Evolutionary conservation across 2,888 invertebrate genomes (phyloP), one percentile per base, ranked within the genome.

Genomic region (Platycnemis pennipes): DNA sequence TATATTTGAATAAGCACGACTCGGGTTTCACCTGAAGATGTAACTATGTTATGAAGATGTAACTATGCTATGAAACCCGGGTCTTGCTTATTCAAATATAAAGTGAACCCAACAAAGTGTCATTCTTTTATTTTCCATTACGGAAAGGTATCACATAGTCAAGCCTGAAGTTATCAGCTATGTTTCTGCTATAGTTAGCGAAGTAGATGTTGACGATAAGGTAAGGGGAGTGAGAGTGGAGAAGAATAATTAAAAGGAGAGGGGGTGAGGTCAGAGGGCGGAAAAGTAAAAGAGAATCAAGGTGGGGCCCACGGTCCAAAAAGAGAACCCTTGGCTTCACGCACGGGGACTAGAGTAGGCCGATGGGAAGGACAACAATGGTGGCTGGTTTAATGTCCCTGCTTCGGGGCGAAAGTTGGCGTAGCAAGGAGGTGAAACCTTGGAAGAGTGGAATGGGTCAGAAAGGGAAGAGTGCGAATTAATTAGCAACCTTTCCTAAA

Each of bases 401-500:
- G 44, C 89, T 56, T 22, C 31, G 26, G n/a, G 26, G 63, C 63
- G 63, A 44, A 44, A 26, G 87, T 45, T 19, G 87, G 8, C 19
- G 87, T 45, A 4, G 87, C 45, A n/a, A n/a, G n/a, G 26, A 45
- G 46, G 45, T 26, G 63, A 44, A 37, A 44, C 56, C 22, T 13
- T 11, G 44, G 19, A 56, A 56, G 89, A 42, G 42, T 37, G 56
- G 37, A 26, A 53, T 37, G 53, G 89, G 89, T 19, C 56, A 56
- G 56, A 42, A 26, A n/a, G 87, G 13, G 91, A 26, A 69, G 45
- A 63, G 63, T 69, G 91, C 91, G 91, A 91, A 91, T 69, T 91
- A 91, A 91, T 91, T 91, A 91, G 91, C 91, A 91, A 91, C 91
- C 91, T 91, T 91, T 69, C 69, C 91, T 91, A 91, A 91, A 91